Evolutionary conservation across 1,140 invertebrate species (phyloP), one percentile per base, ranked within the genome.

Genomic region (Drosophila asahinai): DNA sequence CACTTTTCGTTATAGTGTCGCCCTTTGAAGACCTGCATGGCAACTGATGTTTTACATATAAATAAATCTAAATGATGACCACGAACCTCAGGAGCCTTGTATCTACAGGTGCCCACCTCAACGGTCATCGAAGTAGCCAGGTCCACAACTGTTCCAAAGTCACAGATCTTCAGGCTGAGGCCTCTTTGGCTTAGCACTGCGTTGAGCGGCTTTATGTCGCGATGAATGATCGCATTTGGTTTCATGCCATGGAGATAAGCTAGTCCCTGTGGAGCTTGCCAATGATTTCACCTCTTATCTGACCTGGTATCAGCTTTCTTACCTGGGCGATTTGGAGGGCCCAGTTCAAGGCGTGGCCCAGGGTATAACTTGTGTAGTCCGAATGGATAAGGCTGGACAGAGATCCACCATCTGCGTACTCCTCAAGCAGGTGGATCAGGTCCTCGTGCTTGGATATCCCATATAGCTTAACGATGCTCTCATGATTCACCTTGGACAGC

Each of bases 351-450:
- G 98, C 98, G 95, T 99, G 98, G 43, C 96, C 96, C 43, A 96
- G 95, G 48, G 95, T 96, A 93, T 99, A 99, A 61, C 94, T 93
- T 25, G 96, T 95, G 78, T 96, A 95, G 59, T 95, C 95, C 30
- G 95, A 95, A 94, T 99, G 98, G 17, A 99, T 94, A 49, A 98
- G 97, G 94, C 98, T 97, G 92, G 98, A 97, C 11, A 99, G 94
- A 12, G 98, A 98, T 51, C 98, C 98, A 65, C 97, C 97, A 94
- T 99, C 98, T 2, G 98, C 98, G 95, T 97, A 99, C 93, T 99
- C 98, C 98, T 99, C 98, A 15, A 99, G 96, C 63, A 99, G 94
- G 93, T 97, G 98, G 40, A 97, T 96, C 61, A 93, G 92, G 72
- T 95, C 94, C 68, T 95, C 95, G 83, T 95, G 94, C 0, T 95